Evolutionary conservation across 2,888 invertebrate species (phyloP).

Genomic region (Belgica antarctica): DNA sequence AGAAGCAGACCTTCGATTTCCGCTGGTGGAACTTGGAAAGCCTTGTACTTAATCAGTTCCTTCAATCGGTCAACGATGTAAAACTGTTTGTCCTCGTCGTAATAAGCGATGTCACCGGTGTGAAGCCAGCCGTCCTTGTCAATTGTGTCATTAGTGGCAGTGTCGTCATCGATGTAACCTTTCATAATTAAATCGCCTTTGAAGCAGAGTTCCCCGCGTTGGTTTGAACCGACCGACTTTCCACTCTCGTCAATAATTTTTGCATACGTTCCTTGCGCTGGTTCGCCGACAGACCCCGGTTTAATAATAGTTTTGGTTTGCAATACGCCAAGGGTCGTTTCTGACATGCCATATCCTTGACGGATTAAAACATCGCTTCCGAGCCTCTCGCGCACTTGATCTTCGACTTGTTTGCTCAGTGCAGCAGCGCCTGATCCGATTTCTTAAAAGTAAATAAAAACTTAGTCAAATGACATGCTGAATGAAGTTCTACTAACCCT

Average conservation of each 20-base stretch:
- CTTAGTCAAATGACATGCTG: not conserved
- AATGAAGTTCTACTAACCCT: not conserved
- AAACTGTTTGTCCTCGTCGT: constrained; percentile 67
- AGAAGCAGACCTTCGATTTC: constrained; percentile 79
- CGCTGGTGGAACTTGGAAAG: constrained; percentile 81
- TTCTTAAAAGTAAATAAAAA: constrained; percentile 55
- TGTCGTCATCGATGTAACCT: constrained; percentile 68
- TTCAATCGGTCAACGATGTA: constrained; percentile 75
- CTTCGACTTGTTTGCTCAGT: constrained; percentile 64
- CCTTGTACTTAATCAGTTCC: constrained; percentile 82
- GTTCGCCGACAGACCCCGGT: constrained; percentile 13
- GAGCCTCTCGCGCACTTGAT: constrained; percentile 48
- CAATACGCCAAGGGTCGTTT: constrained; percentile 59
- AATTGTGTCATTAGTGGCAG: constrained; percentile 59
- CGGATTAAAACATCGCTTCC: constrained; percentile 57
- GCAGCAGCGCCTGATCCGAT: constrained; percentile 75
- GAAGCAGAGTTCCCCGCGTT: constrained; percentile 74
- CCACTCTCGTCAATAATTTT: constrained; percentile 55
- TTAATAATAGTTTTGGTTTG: not conserved
- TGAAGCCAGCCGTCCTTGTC: constrained; percentile 64
- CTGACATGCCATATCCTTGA: constrained; percentile 73
- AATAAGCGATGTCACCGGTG: constrained; percentile 74
- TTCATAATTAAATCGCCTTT: constrained; percentile 72
- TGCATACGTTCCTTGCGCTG: constrained; percentile 26
- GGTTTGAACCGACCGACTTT: constrained; percentile 58